Percentiles rank a stretch among this genome's conserved stretches.
phyloP scores from a whole-genome alignment of 2,797 vertebrate genomes.

The Mormyrops boulengeri region DNA sequence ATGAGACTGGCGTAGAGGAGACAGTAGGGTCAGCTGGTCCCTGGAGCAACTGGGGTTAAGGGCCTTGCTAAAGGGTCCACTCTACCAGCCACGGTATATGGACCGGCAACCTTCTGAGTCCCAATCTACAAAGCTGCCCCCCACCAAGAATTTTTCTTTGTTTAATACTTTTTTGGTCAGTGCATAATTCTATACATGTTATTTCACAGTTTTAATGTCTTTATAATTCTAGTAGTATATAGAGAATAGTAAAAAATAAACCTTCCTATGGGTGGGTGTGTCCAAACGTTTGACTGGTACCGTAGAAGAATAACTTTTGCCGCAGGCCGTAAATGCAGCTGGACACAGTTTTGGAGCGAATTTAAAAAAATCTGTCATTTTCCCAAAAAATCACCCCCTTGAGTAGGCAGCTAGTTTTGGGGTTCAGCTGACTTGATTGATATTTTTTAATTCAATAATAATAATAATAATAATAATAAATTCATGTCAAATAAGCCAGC shows the following conservation, averaged over 20 bases:
- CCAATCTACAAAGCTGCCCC: neutral
- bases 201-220: neutral
- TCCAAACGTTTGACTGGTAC: neutral
- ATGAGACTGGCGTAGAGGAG: neutral
- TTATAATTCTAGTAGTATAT: neutral
- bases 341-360: neutral
- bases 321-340: too few species aligned
- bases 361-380: neutral
- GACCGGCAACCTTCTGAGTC: neutral
- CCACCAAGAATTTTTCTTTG: neutral
- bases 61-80: neutral
- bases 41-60: neutral
- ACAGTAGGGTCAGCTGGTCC: neutral
- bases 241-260: neutral
- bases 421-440: neutral
- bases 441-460: neutral
- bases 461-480: neutral
- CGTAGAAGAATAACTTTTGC: neutral
- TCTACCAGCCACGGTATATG: neutral
- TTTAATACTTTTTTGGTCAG: neutral
- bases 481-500: neutral
- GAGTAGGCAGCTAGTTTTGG: neutral
- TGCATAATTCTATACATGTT: neutral
- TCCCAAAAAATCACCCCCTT: neutral
- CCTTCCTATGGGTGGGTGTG: neutral